phyloP scores from a whole-genome alignment of 2,888 invertebrate species.

The Conomelus anceps region DNA sequence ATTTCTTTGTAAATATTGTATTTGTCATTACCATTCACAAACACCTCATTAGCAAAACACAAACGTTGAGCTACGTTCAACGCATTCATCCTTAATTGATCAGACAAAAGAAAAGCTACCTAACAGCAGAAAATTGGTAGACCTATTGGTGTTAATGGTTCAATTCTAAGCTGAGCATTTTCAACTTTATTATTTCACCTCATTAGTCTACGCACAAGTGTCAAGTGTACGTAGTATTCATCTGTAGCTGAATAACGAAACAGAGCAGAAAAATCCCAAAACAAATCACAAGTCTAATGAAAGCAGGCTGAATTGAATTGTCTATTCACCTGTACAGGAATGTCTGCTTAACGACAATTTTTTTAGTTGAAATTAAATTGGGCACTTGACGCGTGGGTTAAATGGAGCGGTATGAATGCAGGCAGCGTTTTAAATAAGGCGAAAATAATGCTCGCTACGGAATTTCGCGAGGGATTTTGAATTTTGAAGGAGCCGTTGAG shows the following conservation, averaged over 20 bases:
- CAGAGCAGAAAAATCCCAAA: background rate
- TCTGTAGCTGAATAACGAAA: background rate
- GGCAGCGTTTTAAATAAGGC: background rate
- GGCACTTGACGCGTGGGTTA: background rate
- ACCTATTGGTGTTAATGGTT: too few relatives aligned
- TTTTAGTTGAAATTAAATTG: background rate
- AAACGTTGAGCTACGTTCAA: too few relatives aligned
- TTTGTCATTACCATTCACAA: too few relatives aligned
- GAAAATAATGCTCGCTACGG: background rate
- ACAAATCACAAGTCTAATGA: background rate
- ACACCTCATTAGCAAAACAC: too few relatives aligned
- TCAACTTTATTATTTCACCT: background rate
- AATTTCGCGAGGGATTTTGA: background rate
- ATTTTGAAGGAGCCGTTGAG: background rate
- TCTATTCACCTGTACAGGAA: background rate
- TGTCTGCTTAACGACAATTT: background rate
- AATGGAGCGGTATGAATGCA: background rate
- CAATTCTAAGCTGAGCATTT: too few relatives aligned
- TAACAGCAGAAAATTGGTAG: background rate
- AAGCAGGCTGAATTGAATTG: background rate
- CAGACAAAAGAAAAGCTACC: too few relatives aligned
- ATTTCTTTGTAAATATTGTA: too few relatives aligned
- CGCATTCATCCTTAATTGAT: too few relatives aligned
- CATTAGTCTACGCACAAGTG: background rate
- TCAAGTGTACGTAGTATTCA: background rate